A percentile compares a stretch with the other conserved stretches of the same genome.
These are phyloP conservation scores for Scytalopus superciliaris DNA, from an alignment of 2,113 vertebrate genomes.

Conservation along the genomic window DNA sequence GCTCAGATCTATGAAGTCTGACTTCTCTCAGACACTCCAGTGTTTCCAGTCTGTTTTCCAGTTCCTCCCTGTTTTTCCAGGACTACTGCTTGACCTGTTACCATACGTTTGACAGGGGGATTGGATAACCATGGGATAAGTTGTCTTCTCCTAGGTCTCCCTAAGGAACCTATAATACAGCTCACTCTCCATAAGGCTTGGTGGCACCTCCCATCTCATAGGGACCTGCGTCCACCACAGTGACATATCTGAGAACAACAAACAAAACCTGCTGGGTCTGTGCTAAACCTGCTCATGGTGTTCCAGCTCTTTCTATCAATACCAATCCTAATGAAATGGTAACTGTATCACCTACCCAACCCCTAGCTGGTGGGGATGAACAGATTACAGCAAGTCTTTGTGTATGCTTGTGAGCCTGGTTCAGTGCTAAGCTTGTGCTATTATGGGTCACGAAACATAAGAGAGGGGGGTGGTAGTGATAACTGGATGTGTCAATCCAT, in stretches of 20 bases:
- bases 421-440: neutral
- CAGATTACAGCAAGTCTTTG: neutral
- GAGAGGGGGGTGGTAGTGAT: neutral
- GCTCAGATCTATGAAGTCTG: neutral
- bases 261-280: neutral
- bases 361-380: neutral
- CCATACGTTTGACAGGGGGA: neutral
- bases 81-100: neutral
- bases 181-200: neutral
- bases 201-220: neutral
- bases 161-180: neutral
- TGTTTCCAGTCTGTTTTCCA: neutral
- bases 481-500: neutral
- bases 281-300: neutral
- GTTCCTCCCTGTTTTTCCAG: neutral
- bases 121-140: neutral
- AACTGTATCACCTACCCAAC: neutral
- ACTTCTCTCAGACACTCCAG: neutral
- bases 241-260: neutral
- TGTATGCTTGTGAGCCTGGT: fast-evolving
- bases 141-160: neutral
- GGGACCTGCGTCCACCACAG: fast-evolving
- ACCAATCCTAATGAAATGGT: neutral
- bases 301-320: neutral
- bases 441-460: neutral